These are phyloP conservation scores for Agelas oroides DNA, from an alignment of 37 sponge, comb jelly and placozoan species.

Conservation along the genomic window DNA sequence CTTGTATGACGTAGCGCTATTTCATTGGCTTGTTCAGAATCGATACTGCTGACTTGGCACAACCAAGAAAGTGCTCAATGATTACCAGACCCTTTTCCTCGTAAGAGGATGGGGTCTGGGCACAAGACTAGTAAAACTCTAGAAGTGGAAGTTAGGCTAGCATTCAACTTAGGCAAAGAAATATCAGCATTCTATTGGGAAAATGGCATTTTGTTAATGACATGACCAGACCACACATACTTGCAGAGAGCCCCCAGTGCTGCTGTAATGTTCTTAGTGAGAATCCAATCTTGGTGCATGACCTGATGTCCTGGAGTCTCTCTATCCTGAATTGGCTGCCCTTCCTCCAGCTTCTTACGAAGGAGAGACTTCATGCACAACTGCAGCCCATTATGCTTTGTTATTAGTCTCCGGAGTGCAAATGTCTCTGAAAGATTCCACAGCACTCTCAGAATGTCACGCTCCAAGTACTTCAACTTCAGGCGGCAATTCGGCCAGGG, in stretches of 20 bases:
- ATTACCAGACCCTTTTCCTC: too few relatives aligned
- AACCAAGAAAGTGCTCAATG: too few relatives aligned
- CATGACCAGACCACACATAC: too few relatives aligned
- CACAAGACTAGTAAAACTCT: too few relatives aligned
- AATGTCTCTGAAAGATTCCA: slow-evolving; percentile 27
- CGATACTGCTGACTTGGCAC: too few relatives aligned
- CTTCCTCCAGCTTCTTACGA: background rate
- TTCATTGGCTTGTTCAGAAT: too few relatives aligned
- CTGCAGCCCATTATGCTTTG: background rate
- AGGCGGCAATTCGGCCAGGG: background rate
- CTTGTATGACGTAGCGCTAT: too few relatives aligned
- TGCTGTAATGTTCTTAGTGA: slow-evolving; percentile 4
- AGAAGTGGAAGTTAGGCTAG: too few relatives aligned
- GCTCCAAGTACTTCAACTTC: background rate
- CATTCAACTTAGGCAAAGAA: too few relatives aligned
- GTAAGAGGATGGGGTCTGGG: too few relatives aligned
- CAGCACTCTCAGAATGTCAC: background rate
- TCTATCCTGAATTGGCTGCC: background rate
- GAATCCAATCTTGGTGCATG: background rate
- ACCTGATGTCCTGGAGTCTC: background rate
- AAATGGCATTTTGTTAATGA: too few relatives aligned
- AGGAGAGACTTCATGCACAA: slow-evolving; percentile 29
- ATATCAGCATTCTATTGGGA: too few relatives aligned
- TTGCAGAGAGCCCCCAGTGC: slow-evolving; percentile 27
- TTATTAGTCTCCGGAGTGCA: slow-evolving; percentile 1